Conservation (phyloP, 2,797 vertebrate species). For the Intellagama lesueurii region DNA sequence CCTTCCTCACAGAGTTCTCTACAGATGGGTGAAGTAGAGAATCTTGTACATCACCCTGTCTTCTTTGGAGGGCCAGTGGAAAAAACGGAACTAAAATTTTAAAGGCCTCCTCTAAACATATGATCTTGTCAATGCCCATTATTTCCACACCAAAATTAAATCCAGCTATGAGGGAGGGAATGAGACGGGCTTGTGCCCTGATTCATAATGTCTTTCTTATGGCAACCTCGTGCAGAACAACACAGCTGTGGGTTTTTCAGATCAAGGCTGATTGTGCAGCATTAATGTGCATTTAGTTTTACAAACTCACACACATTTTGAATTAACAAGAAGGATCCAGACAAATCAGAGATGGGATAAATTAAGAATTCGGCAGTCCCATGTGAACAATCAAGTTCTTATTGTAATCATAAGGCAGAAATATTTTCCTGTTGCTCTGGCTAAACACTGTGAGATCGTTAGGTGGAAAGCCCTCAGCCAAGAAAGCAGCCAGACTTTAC, state of each 20-base stretch:
- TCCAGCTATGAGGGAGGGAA: slow-evolving; percentile 17
- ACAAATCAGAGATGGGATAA: slow-evolving; percentile 65
- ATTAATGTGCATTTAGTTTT: slow-evolving; percentile 13
- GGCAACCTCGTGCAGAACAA: slow-evolving; percentile 15
- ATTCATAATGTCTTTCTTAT: slow-evolving; percentile 34
- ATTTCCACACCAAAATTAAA: slow-evolving; percentile 26
- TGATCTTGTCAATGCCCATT: neutral
- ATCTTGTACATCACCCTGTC: too few species aligned
- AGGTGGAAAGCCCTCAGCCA: slow-evolving; percentile 71
- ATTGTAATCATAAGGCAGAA: slow-evolving; percentile 60
- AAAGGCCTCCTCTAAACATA: neutral
- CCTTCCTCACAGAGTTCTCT: neutral
- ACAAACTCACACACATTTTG: slow-evolving; percentile 35
- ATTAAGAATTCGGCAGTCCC: slow-evolving; percentile 65
- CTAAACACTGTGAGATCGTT: slow-evolving; percentile 68
- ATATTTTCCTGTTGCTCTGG: slow-evolving; percentile 70
- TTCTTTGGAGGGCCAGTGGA: neutral
- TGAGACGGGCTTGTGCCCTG: neutral
- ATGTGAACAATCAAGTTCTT: slow-evolving; percentile 47
- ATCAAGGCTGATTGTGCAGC: slow-evolving; percentile 33
- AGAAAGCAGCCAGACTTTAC: slow-evolving; percentile 54
- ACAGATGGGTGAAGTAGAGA: neutral
- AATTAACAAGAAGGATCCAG: slow-evolving; percentile 57
- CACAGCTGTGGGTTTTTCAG: slow-evolving; percentile 36
- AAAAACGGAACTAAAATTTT: neutral